These are phyloP conservation scores for Enchytraeus crypticus DNA, from an alignment of 2,888 invertebrate genomes.

Conservation along the genomic window DNA sequence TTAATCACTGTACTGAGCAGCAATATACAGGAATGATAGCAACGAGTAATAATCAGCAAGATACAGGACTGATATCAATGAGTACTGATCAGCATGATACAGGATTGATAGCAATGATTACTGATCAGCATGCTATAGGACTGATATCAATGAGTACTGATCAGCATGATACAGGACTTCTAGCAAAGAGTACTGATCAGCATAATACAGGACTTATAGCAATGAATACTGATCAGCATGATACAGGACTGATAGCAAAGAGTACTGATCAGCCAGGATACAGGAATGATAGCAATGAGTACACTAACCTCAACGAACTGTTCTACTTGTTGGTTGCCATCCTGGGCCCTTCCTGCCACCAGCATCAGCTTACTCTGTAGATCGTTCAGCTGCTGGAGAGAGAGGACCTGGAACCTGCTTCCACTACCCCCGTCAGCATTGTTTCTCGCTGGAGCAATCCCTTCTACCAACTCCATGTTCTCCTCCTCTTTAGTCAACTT, in stretches of 20 bases:
- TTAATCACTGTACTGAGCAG: too few species aligned
- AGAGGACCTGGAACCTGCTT: constrained; percentile 19
- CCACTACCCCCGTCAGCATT: too few species aligned
- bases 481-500: constrained; percentile 18
- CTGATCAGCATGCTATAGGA: too few species aligned
- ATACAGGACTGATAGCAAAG: neutral
- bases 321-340: constrained; percentile 24
- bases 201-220: too few species aligned
- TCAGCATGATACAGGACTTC: neutral
- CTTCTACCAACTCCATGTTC: neutral
- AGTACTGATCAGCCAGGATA: neutral
- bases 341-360: constrained; percentile 40
- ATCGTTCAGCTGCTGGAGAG: constrained; percentile 33
- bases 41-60: too few species aligned
- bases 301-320: neutral
- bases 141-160: too few species aligned
- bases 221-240: neutral
- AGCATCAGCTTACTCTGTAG: constrained; percentile 42
- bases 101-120: too few species aligned
- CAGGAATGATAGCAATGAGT: neutral
- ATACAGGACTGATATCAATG: too few species aligned
- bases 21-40: too few species aligned
- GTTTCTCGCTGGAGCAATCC: too few species aligned
- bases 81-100: too few species aligned
- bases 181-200: neutral